These are phyloP conservation scores for Tetropium fuscum DNA, from an alignment of 2,888 invertebrate species.

Conservation along the genomic window DNA sequence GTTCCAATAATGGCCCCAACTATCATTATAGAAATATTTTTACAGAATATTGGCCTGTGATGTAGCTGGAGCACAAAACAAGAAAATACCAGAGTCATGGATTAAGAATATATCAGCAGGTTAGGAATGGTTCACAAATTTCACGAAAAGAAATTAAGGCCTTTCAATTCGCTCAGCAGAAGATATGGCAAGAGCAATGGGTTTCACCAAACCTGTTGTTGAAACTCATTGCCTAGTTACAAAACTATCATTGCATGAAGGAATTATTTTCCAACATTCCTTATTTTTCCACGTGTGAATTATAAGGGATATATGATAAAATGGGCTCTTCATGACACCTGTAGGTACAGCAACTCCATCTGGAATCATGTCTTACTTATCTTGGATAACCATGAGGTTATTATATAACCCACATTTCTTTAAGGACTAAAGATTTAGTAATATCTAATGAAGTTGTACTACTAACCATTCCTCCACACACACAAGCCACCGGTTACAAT, in stretches of 20 bases:
- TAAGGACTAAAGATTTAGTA: background rate
- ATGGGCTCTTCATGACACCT: too few relatives aligned
- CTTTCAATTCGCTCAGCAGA: conserved; percentile 15
- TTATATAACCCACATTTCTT: background rate
- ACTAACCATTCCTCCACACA: background rate
- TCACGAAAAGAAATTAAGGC: conserved; percentile 18
- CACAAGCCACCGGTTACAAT: background rate
- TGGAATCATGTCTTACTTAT: background rate
- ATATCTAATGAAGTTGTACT: background rate
- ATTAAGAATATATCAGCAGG: conserved; percentile 18
- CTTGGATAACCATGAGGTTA: background rate
- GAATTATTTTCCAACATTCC: background rate
- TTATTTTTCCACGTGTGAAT: background rate
- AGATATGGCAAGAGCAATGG: conserved; percentile 3
- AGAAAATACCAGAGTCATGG: conserved; percentile 14
- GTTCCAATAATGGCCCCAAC: conserved; percentile 1
- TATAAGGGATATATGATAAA: background rate
- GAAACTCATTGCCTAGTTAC: background rate
- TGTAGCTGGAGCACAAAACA: conserved; percentile 1
- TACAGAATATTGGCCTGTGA: background rate
- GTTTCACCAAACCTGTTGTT: background rate
- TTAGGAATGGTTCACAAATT: conserved; percentile 12
- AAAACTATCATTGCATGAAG: background rate
- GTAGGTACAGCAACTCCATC: background rate
- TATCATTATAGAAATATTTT: background rate